Evolutionary conservation across 2,797 vertebrate genomes (phyloP), one percentile per base, ranked within the genome.

Genomic region (Pelodytes ibericus): DNA sequence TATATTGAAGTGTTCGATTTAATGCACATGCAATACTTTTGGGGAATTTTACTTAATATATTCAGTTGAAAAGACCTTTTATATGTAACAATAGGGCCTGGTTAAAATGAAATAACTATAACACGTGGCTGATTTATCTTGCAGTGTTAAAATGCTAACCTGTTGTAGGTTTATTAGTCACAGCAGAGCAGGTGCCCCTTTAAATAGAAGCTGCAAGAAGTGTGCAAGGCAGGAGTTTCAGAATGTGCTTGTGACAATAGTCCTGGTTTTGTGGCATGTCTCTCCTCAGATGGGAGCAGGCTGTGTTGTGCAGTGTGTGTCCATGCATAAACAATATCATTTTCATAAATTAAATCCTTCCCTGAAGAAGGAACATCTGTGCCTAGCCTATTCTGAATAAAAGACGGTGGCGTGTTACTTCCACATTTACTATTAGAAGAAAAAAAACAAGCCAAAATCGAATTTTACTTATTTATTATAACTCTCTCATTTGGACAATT

Each of bases 271-370:
- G 86, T 88, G 88, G 90, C 83, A 88, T 92, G 88, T 89, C 89
- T 91, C 90, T 87, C 87, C 88, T 92, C 91, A 93, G 89, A 93
- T 93, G 90, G 87, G 91, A 91, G 87, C 87, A 89, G 86, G 90
- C 86, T 89, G 90, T 87, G 89, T 89, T 93, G 86, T 92, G 91
- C 91, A 87, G 88, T 89, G 89, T 88, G 90, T 90, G 91, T 91
- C 93, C 93, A 95, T 96, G 94, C 94, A 95, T 96, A 95, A 95
- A 94, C 88, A 81, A 94, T 94, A 95, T 95, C 87, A 95, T 96
- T 96, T 96, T 95, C 94, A 95, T 95, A 95, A 96, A 96, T 95
- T 95, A 96, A 95, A 95, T 91, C 92, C 94, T 95, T 85, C 93
- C 93, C 94, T 94, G 93, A 92, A 95, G 94, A 94, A 95, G 86